phyloP scores from a whole-genome alignment of 2,888 invertebrate genomes.

The Ennomos erosarius region DNA sequence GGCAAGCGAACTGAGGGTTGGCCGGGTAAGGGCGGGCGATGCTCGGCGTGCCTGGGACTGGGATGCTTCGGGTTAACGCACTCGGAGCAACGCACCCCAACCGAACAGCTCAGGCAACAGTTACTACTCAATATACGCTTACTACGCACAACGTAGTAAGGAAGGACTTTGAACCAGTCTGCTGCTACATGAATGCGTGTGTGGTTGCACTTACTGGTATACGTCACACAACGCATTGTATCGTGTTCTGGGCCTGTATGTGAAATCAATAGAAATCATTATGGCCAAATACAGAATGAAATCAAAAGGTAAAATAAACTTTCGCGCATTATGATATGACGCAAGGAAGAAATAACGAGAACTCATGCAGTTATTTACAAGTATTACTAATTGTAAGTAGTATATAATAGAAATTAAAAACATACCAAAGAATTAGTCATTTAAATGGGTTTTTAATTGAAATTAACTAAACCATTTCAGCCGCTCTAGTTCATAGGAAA shows the following conservation, averaged over 20 bases:
- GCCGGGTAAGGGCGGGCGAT: constrained; percentile 54
- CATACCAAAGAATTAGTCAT: too few relatives aligned
- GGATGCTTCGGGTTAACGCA: constrained; percentile 54
- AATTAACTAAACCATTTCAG: too few relatives aligned
- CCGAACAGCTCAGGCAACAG: constrained; percentile 30
- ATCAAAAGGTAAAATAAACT: too few relatives aligned
- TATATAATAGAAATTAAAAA: too few relatives aligned
- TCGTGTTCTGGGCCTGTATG: neutral
- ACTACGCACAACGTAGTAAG: constrained; percentile 30
- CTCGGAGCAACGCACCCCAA: constrained; percentile 44
- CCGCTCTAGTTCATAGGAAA: too few relatives aligned
- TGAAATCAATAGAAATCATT: constrained; percentile 7
- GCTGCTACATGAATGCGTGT: constrained; percentile 27
- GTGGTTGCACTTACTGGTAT: constrained; percentile 14
- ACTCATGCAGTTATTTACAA: too few relatives aligned
- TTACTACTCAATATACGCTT: constrained; percentile 13
- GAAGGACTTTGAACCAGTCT: constrained; percentile 35
- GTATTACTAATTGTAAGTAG: too few relatives aligned
- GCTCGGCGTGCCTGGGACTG: constrained; percentile 46
- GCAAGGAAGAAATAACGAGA: too few relatives aligned
- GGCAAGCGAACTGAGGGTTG: constrained; percentile 59
- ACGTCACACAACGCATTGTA: constrained; percentile 5
- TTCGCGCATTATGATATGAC: too few relatives aligned
- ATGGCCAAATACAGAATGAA: neutral
- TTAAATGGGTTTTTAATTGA: too few relatives aligned